phyloP scores from a whole-genome alignment of 2,113 vertebrate genomes.

The Anarrhichthys ocellatus region DNA sequence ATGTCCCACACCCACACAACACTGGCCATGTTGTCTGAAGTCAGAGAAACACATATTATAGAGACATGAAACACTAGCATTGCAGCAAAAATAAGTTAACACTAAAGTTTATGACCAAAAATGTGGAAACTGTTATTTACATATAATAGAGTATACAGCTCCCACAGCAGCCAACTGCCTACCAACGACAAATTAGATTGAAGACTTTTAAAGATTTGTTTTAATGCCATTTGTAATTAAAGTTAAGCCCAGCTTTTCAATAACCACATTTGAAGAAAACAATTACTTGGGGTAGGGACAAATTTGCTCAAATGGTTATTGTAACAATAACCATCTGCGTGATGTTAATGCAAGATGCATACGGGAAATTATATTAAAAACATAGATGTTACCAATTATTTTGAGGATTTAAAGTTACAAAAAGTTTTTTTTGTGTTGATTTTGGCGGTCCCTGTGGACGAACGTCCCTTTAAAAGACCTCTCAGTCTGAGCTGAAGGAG shows the following conservation, averaged over 20 bases:
- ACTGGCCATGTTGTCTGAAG: conserved; percentile 89
- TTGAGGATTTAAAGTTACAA: background rate
- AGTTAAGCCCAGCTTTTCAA: background rate
- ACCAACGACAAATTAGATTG: background rate
- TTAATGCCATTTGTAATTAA: background rate
- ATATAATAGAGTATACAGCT: background rate
- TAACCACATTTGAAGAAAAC: background rate
- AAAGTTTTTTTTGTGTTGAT: background rate
- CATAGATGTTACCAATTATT: background rate
- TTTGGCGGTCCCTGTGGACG: background rate
- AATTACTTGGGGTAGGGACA: background rate
- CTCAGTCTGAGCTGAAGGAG: background rate
- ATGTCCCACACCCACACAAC: conserved; percentile 95
- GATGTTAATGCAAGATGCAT: background rate
- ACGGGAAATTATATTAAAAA: background rate
- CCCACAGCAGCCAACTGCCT: background rate
- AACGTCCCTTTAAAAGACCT: too few species aligned
- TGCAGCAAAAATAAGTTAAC: background rate
- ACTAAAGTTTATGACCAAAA: background rate
- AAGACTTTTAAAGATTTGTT: background rate
- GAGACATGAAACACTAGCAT: background rate
- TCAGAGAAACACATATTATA: conserved; percentile 4
- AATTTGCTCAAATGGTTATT: background rate
- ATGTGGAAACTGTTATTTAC: too few species aligned
- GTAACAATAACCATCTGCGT: background rate